Conservation (phyloP, 1,140 invertebrate genomes). For the Mesaphorura yosii region DNA sequence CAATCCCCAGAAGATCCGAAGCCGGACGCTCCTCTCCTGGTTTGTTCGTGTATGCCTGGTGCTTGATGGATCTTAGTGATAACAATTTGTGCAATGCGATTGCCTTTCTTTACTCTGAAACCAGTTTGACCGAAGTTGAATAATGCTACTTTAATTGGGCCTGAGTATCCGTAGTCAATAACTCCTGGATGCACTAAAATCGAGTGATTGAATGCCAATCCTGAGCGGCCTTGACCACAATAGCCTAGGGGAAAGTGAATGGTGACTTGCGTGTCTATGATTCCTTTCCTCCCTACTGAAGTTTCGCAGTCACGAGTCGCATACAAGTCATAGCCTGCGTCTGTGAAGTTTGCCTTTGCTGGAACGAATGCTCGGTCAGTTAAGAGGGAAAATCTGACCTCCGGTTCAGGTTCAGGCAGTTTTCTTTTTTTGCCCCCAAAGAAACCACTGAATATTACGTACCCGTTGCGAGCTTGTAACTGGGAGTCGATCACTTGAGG, state of each 20-base stretch:
- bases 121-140: not conserved
- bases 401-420: no score
- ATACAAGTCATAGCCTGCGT: no score
- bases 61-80: not conserved
- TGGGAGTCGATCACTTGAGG: no score
- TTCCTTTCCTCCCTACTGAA: no score
- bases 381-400: no score
- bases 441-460: no score
- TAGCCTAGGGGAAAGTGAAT: not conserved
- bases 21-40: not conserved
- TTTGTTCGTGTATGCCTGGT: not conserved
- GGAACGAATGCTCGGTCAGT: no score
- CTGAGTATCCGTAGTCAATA: not conserved
- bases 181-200: not conserved
- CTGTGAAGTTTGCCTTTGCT: no score
- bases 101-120: not conserved
- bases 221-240: not conserved
- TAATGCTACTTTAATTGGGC: not conserved
- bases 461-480: no score
- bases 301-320: no score
- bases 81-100: not conserved
- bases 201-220: not conserved
- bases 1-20: not conserved
- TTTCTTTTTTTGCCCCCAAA: no score
- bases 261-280: no score